Evolutionary conservation across 2,113 vertebrate species (phyloP).

Genomic region (Orientallactaga bullata): DNA sequence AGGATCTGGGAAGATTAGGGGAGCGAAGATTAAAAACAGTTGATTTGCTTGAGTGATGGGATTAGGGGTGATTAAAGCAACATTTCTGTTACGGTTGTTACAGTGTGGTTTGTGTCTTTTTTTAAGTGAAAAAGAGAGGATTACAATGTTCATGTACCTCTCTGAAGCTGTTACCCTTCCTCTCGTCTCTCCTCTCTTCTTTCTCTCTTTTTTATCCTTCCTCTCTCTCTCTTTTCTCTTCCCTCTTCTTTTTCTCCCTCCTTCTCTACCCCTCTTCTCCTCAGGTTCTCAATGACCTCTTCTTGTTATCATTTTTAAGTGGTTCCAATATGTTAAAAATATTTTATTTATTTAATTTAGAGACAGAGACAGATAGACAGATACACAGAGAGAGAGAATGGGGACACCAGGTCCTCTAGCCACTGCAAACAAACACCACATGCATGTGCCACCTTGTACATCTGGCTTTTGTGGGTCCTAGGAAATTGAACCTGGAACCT

Average conservation of each 20-base stretch:
- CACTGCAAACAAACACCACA: no score
- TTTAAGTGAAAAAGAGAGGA: neutral
- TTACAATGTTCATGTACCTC: neutral
- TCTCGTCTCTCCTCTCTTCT: neutral
- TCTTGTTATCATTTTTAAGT: neutral
- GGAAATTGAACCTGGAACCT: no score
- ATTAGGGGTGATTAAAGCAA: conserved; percentile 77
- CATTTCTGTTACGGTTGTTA: conserved; percentile 63
- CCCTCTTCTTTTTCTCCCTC: no score
- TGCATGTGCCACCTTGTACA: no score
- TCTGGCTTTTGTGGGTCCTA: no score
- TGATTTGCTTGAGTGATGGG: conserved; percentile 68
- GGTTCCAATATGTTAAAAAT: no score
- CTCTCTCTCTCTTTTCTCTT: neutral
- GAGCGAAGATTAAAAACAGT: conserved; percentile 64
- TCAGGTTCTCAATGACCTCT: neutral
- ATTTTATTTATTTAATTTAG: no score
- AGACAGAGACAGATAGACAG: no score
- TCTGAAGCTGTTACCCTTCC: neutral
- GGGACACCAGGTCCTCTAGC: no score
- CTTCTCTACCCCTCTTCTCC: no score
- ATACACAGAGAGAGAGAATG: no score
- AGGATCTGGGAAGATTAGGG: conserved; percentile 29
- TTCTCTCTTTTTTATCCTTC: no score
- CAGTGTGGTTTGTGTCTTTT: conserved; percentile 36